Base-by-base conservation (phyloP, 2,797 vertebrate genomes). In the Cyprinella venusta region DNA sequence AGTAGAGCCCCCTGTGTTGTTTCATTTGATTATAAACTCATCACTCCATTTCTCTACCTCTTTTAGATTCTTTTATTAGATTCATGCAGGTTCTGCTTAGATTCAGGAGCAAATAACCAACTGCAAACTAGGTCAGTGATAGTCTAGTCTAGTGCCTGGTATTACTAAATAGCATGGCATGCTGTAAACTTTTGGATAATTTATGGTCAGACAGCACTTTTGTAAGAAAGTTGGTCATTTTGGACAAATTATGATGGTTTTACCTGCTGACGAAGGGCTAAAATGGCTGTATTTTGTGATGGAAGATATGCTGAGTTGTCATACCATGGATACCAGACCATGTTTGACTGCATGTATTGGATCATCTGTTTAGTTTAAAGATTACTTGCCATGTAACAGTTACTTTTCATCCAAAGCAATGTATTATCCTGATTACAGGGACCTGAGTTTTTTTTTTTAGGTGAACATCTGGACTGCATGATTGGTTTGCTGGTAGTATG, bases 71-170 rank as follows among this genome's bases (percentile, higher is more conserved):
- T 54, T 74, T 74, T 38, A 38, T 81, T 74, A 82, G 80, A 21
- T 82, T 54, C 69, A 50, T 64, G 56, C 45, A 74, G 42, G 45
- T 81, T 59, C 33, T 19, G 64, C 36, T 30, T 50, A 12, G 10
- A 24, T 56, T 54, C 10, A 36, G n/a, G 48, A 82, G 30, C 70
- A 82, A 56, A 42, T 42, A 64, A 52, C n/a, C 33, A 26, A 26
- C 65, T 42, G 40, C 69, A 67, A 64, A 81, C 65, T 85, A 64
- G 79, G 79, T 65, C 63, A 79, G 45, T 24, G 36, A 67, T 65
- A 54, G 61, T 67, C 36, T 18, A 52, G 50, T 48, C 45, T 54
- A 19, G 72, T 75, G 72, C 33, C 21, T 59, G 36, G 21, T 63
- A 33, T 65, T 65, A 61, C 38, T 59, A 15, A 70, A 24, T 15